Evolutionary conservation across 2,113 vertebrate species (phyloP).

Genomic region (Athene cunicularia): DNA sequence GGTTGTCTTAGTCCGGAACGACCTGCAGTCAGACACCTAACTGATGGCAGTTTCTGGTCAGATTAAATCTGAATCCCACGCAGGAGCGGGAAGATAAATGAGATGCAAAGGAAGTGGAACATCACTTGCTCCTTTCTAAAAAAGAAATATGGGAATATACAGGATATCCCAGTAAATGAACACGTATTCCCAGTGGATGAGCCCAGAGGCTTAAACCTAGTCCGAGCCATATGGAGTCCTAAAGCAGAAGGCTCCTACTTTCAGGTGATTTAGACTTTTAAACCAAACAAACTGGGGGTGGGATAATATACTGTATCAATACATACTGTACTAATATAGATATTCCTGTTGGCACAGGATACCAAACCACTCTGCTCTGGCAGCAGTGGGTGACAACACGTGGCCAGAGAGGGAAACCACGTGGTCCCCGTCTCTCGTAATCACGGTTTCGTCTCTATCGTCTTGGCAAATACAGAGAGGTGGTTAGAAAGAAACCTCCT

Average conservation of each 20-base stretch:
- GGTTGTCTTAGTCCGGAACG: not conserved
- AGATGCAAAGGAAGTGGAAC: not conserved
- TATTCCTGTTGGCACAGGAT: not conserved
- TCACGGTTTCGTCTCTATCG: fast-evolving
- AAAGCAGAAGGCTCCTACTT: not conserved
- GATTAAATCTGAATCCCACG: not conserved
- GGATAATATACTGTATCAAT: not conserved
- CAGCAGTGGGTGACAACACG: not conserved
- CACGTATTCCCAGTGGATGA: fast-evolving
- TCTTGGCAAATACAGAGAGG: fast-evolving
- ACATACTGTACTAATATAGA: no score
- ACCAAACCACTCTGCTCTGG: not conserved
- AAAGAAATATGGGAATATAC: fast-evolving
- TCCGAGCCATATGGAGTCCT: fast-evolving
- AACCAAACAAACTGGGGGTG: not conserved
- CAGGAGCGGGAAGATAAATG: not conserved
- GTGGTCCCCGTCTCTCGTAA: no score
- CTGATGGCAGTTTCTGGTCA: not conserved
- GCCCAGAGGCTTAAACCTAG: fast-evolving
- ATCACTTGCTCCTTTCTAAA: not conserved
- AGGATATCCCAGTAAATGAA: not conserved
- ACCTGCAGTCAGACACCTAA: not conserved
- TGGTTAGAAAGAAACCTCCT: no score
- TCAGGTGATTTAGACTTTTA: not conserved
- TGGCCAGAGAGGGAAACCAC: not conserved